Evolutionary conservation across 2,797 vertebrate genomes (phyloP).

Genomic region (Chlorospingus semifuscus): DNA sequence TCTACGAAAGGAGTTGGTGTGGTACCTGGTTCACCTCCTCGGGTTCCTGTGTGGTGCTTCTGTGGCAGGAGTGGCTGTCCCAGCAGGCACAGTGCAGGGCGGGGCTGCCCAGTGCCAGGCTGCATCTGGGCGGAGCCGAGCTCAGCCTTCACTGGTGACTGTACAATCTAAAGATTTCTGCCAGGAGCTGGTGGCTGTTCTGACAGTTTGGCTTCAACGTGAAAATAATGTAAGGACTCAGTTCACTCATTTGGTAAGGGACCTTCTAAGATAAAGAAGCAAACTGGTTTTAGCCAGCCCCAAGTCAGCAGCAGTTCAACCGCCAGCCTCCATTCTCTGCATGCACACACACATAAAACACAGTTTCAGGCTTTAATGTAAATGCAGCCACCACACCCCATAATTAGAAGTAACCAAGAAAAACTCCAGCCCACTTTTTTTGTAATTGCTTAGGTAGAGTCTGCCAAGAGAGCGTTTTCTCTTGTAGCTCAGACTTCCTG

Average conservation of each 20-base stretch:
- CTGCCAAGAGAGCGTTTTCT: not conserved
- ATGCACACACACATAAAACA: no score
- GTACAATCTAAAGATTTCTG: not conserved
- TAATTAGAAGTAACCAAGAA: not conserved
- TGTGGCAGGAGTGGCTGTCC: accelerated
- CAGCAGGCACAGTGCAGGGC: not conserved
- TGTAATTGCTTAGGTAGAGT: not conserved
- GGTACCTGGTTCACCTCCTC: accelerated
- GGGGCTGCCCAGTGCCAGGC: accelerated
- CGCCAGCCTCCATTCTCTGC: not conserved
- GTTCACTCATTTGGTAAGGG: accelerated
- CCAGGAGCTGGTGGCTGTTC: not conserved
- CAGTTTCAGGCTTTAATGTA: not conserved
- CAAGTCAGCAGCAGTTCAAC: not conserved
- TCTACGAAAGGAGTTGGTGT: not conserved
- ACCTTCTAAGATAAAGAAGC: not conserved
- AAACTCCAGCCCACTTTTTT: not conserved
- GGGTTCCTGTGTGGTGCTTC: not conserved
- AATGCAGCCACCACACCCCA: not conserved
- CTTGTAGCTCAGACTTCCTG: not conserved
- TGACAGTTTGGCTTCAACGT: not conserved
- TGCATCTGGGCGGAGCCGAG: not conserved
- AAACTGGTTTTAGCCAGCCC: not conserved
- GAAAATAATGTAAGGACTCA: not conserved
- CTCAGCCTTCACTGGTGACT: accelerated